A percentile compares a stretch with the other conserved stretches of the same genome.
Conservation (phyloP, 2,797 vertebrate species). For the Pristis pectinata region DNA sequence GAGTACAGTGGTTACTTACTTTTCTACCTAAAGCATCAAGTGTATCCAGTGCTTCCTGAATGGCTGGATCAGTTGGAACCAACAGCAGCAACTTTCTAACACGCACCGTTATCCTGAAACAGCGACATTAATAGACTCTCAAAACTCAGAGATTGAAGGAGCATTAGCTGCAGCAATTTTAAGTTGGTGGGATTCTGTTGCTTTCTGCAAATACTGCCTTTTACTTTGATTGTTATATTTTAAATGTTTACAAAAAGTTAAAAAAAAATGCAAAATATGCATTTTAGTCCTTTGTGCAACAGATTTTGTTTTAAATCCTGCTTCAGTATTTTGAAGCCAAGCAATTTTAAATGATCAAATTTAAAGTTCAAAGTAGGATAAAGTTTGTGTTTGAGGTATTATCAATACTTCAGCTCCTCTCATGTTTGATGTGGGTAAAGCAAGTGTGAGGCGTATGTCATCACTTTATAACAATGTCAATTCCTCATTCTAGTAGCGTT, state of each 20-base stretch:
- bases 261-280: background rate
- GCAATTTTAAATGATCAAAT: background rate
- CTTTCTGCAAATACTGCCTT: background rate
- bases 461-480: background rate
- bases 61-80: constrained; percentile 95
- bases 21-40: constrained; percentile 69
- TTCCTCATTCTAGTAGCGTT: background rate
- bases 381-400: background rate
- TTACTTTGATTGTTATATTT: too few relatives aligned
- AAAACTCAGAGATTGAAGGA: background rate
- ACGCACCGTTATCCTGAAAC: constrained; percentile 83
- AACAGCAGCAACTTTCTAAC: constrained; percentile 89
- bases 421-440: background rate
- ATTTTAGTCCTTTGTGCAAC: background rate
- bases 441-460: background rate
- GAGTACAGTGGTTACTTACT: constrained; percentile 61
- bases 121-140: background rate
- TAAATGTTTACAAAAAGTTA: background rate
- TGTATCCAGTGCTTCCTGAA: constrained; percentile 91
- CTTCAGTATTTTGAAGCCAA: background rate
- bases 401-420: background rate
- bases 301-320: background rate
- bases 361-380: background rate
- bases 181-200: background rate
- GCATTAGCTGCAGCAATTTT: background rate